Evolutionary conservation across 2,113 vertebrate species (phyloP).

Genomic region (Calonectris borealis): DNA sequence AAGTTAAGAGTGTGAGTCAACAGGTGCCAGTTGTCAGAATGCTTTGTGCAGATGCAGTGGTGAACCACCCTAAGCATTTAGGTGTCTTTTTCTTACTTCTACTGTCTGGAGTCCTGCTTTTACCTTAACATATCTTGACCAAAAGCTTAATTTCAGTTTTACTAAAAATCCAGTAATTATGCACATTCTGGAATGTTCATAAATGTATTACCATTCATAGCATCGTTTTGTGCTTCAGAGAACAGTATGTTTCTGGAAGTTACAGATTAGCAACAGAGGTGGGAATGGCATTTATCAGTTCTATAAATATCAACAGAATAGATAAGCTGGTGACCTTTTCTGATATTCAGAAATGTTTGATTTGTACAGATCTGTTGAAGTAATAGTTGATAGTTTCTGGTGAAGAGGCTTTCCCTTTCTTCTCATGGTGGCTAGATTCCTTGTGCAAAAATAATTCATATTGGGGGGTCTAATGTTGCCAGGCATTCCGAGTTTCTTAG

Average conservation of each 20-base stretch:
- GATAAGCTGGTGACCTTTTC: not conserved
- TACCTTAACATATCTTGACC: not conserved
- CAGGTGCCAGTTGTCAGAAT: not conserved
- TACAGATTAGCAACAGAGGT: not conserved
- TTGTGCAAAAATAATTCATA: not conserved
- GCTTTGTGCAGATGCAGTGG: not conserved
- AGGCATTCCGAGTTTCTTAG: not conserved
- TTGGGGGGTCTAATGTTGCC: not conserved
- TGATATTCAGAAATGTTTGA: not conserved
- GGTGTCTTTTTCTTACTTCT: not conserved
- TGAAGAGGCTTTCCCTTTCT: not conserved
- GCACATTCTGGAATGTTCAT: not conserved
- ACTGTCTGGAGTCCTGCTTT: not conserved
- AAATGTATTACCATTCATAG: not conserved
- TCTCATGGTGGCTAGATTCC: not conserved
- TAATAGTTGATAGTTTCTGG: not conserved
- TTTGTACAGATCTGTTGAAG: not conserved
- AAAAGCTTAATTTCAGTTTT: not conserved
- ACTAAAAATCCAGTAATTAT: not conserved
- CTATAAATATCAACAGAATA: not conserved
- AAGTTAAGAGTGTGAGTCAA: not conserved
- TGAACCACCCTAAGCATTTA: not conserved
- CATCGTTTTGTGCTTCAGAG: not conserved
- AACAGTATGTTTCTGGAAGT: not conserved
- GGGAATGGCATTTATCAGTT: not conserved